Evolutionary conservation across 2,888 invertebrate species (phyloP), one percentile per base, ranked within the genome.

Genomic region (Dryadula phaetusa): DNA sequence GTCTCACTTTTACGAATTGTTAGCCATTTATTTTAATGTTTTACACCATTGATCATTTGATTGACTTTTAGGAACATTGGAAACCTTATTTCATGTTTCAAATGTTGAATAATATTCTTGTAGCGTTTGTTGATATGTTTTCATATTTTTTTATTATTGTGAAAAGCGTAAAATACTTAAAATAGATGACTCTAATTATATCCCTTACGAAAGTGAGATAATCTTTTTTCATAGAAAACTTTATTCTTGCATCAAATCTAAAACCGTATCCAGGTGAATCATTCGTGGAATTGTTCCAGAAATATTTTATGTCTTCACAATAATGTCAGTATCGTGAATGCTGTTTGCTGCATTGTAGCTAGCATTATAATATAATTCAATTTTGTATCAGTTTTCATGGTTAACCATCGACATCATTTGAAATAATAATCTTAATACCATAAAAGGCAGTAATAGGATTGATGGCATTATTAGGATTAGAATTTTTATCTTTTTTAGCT

Each of bases 181-280:
- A 76, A 77, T 75, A 77, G 66, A 66, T 42, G 37, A 10, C n/a
- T 37, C 75, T 79, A 81, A 76, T 71, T 79, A 75, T 79, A 79
- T 66, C 61, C 64, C 22, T 69, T 44, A 64, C 76, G 75, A 77
- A 75, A 75, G 69, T 71, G 66, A 71, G 71, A 76, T 72, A 73
- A 74, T 74, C 60, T 67, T 75, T 76, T 75, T 77, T 77, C 71
- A 72, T 72, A 77, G 70, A 66, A 73, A 79, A 70, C 79, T 79
- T 79, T 75, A 75, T 79, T 75, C 71, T 79, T 88, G 88, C 90
- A 91, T 91, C 89, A 90, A 75, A 79, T 82, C 86, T 86, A 87
- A 85, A 86, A 84, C 70, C 40, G 86, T 81, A 77, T 73, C 67
- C 87, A 87, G 86, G 87, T 91, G 92, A 92, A 80, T 90, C 88